Evolutionary conservation across 2,797 vertebrate species (phyloP), one percentile per base, ranked within the genome.

Genomic region (Morus bassanus): DNA sequence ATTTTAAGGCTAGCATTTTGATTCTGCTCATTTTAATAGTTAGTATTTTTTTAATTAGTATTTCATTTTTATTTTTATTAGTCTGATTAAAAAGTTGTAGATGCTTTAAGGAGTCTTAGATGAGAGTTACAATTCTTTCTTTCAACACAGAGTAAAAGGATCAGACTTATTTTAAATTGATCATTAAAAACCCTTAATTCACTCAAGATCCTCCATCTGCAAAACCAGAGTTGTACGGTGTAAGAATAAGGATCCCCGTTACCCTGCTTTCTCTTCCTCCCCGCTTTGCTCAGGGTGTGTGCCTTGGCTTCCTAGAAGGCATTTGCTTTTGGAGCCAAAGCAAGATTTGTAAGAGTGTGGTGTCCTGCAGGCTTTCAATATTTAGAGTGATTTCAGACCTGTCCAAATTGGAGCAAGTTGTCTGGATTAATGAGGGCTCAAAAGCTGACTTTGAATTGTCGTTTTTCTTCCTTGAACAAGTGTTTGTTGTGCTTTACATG

Each of bases 321-420:
- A 11, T 83, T 79, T 91, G 25, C 35, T 92, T 80, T 87, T 11
- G 3, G 28, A 87, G 31, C 48, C 74, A 80, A 73, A 65, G 24
- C 35, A 84, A 46, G 46, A 57, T 80, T 50, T 60, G n/a, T 76
- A 85, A 39, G 81, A 72, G 50, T 4, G 1, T 61, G 35, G 22
- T 79, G 69, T 82, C 78, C 50, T 79, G 73, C 57, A 74, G 53
- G 41, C 41, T 92, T 92, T 72, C 57, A 68, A 85, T 39, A 65
- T 72, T 54, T 37, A 72, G 56, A 70, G 70, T 1, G 2, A 82
- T 84, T 84, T 93, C 79, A 86, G 56, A 74, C 59, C 68, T 82
- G 48, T 70, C 74, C 80, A 87, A 67, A 85, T 53, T 85, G 60
- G 77, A 93, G 43, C 57, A 72, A 88, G 54, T 63, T 91, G 70